These are phyloP conservation scores for Mesorhabditis belari DNA, from an alignment of 2,888 invertebrate species.

Conservation along the genomic window DNA sequence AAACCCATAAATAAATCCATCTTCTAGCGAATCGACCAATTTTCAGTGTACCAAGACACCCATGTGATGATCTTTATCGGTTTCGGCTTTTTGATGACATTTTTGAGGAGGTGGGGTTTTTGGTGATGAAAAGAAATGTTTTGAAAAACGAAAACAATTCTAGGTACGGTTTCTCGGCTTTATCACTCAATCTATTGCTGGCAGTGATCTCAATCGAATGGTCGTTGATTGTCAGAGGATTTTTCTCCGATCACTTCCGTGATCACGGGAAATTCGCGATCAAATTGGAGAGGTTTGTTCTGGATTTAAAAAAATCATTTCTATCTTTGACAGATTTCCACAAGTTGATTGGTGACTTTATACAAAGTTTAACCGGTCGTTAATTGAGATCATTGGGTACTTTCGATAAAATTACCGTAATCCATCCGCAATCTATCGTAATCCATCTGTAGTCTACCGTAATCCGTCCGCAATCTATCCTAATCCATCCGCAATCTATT, in stretches of 20 bases:
- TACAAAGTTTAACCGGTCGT: no score
- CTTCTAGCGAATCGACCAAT: no score
- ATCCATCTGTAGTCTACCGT: no score
- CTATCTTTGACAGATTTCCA: background rate
- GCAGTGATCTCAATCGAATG: slow-evolving; percentile 78
- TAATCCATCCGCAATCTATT: no score
- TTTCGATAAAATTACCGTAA: no score
- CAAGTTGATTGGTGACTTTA: background rate
- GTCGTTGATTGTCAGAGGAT: slow-evolving; percentile 54
- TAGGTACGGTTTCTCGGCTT: slow-evolving; percentile 76
- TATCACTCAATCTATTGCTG: slow-evolving; percentile 80
- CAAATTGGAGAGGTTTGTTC: slow-evolving; percentile 15
- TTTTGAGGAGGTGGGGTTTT: slow-evolving; percentile 61
- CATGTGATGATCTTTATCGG: slow-evolving; percentile 95
- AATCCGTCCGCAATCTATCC: no score
- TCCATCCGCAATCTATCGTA: no score
- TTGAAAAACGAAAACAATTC: background rate
- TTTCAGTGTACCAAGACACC: slow-evolving; percentile 63
- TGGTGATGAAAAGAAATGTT: background rate
- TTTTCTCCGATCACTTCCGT: slow-evolving; percentile 9
- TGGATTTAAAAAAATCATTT: background rate
- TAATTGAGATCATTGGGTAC: no score
- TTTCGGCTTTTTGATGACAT: slow-evolving; percentile 91
- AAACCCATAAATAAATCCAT: no score
- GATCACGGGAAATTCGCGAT: slow-evolving; percentile 18